Evolutionary conservation across 2,113 vertebrate genomes (phyloP), one percentile per base, ranked within the genome.

Genomic region (Ceyx cyanopectus): DNA sequence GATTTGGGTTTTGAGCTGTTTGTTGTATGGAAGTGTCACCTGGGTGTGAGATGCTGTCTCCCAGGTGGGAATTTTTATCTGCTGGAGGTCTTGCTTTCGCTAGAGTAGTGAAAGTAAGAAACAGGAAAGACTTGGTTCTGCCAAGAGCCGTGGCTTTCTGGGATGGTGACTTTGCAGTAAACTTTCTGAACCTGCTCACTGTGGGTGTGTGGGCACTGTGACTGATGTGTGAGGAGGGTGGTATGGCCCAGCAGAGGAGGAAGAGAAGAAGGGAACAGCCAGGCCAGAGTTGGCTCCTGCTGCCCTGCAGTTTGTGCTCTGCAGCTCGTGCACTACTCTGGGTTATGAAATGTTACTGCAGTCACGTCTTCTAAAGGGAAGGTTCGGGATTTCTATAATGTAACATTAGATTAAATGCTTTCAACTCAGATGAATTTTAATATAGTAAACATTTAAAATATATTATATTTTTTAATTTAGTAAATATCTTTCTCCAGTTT

Each of bases 141-240:
- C 40, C 32, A 6, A 63, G 10, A n/a, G 34, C 5, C 22, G 5
- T 0, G 0, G 14, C 26, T 56, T 78, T 18, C 13, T 27, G 1
- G 61, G 69, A 6, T 6, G 29, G 14, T 61, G 66, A 14, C 60
- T 74, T 78, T 29, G 26, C 74, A 45, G 19, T 81, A 29, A 65
- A 26, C 18, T 46, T 57, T 34, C 48, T 27, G 43, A n/a, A 6
- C 26, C 51, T 29, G 22, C 73, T 54, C 3, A 1, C 1, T 3
- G 10, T 40, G 67, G 26, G 14, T 61, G 22, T 2, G 17, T 18
- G 62, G 61, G 43, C 21, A 3, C 66, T 18, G 78, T 29, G 51
- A 61, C n/a, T 84, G 68, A 63, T 50, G 61, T 30, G 27, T 1
- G 6, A 32, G 37, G 5, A 29, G 3, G 45, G 1, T 53, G 56